Evolutionary conservation across 2,888 invertebrate species (phyloP), one percentile per base, ranked within the genome.

Genomic region (Pheosia gnoma): DNA sequence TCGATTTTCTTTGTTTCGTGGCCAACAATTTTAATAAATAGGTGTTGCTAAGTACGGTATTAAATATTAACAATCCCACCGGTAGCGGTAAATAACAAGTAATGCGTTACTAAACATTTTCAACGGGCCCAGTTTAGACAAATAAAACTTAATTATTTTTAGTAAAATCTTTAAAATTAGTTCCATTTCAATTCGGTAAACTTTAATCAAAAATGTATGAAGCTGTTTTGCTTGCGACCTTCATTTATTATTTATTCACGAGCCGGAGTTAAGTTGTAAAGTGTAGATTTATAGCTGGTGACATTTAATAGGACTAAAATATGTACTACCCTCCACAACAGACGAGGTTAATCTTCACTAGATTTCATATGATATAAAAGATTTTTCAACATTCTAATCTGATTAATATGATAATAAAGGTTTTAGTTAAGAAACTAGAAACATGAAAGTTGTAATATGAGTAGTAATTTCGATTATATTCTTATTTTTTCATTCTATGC

Each of bases 291-390:
- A n/a, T 47, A 47, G n/a, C 47, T 47, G 11, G 47, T 47, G 47
- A 47, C 47, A 47, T 47, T 8, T 11, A 47, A 47, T 9, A 47
- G 47, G 47, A 47, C 11, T 47, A n/a, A 47, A 47, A 47, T 47
- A 47, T 5, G 11, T 47, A 11, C 47, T 4, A 5, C 4, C n/a
- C 9, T 8, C 45, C 47, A 4, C 47, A 47, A 47, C 47, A 47
- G 47, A n/a, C 47, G 47, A 5, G 11, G 47, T 47, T 25, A 47
- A 47, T 58, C 55, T 62, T 59, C 51, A 13, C 60, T 58, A 43
- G 59, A 71, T 66, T 63, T 57, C 11, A n/a, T 47, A 47, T 47
- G 47, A 47, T 9, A 5, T 47, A 47, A 47, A 11, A 25, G 25
- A 2, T 25, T 25, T 25, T n/a, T n/a, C n/a, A 25, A 25, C 25